phyloP scores from a whole-genome alignment of 1,140 invertebrate genomes.

The Nebria ingens region DNA sequence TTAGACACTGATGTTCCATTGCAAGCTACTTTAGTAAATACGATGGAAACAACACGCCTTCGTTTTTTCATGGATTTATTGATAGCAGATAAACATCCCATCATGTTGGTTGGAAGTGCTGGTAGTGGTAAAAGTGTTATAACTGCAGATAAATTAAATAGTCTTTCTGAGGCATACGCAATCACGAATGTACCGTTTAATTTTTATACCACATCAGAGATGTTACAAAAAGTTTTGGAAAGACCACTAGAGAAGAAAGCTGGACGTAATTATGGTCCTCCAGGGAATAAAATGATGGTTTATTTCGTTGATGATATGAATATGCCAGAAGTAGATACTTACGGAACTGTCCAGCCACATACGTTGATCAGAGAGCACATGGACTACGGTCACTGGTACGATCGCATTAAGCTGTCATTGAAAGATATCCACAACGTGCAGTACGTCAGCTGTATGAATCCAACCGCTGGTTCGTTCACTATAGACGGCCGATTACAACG shows the following conservation, averaged over 20 bases:
- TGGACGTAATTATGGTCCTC: conserved; percentile 84
- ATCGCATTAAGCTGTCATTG: conserved; percentile 70
- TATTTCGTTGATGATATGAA: conserved; percentile 97
- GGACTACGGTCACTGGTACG: conserved; percentile 92
- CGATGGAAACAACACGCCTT: conserved; percentile 81
- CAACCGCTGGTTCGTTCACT: conserved; percentile 88
- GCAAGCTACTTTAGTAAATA: conserved; percentile 71
- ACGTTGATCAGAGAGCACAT: conserved; percentile 88
- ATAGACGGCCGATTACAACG: conserved; percentile 85
- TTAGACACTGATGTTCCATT: conserved; percentile 74
- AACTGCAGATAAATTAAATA: conserved; percentile 70
- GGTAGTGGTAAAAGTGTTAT: conserved; percentile 83
- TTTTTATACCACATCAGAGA: conserved; percentile 91
- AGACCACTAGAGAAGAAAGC: conserved; percentile 92
- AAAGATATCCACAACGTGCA: conserved; percentile 93
- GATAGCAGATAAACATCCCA: conserved; percentile 66
- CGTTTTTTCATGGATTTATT: conserved; percentile 82
- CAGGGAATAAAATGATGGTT: conserved; percentile 80
- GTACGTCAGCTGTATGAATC: conserved; percentile 94
- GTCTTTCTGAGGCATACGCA: conserved; percentile 64
- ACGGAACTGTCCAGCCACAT: conserved; percentile 92
- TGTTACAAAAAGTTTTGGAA: conserved; percentile 86
- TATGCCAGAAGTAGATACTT: conserved; percentile 93
- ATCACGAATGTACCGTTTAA: conserved; percentile 88
- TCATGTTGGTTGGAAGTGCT: conserved; percentile 84